These are phyloP conservation scores for Myanophis thanlyinensis DNA, from an alignment of 2,113 vertebrate species.

Conservation along the genomic window DNA sequence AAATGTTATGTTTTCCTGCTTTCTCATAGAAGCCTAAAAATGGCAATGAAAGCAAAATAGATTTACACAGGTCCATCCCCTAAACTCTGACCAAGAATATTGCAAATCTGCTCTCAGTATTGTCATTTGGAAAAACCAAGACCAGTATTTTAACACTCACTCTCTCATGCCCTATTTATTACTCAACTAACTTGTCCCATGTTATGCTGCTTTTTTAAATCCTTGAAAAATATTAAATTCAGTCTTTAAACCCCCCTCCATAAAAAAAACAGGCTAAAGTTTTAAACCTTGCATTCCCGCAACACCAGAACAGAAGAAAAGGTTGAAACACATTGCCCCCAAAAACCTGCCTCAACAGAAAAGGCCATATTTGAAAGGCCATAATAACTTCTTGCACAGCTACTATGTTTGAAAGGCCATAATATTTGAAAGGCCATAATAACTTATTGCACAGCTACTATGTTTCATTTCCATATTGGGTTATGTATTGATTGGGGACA, in stretches of 20 bases:
- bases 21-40: not conserved
- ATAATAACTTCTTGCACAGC: not conserved
- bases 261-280: not conserved
- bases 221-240: not conserved
- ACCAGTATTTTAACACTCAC: not conserved
- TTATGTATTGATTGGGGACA: not conserved
- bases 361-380: not conserved
- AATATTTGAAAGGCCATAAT: not conserved
- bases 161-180: not conserved
- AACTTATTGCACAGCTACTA: not conserved
- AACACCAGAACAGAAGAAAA: not conserved
- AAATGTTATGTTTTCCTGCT: not conserved
- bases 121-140: not conserved
- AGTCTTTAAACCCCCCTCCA: not conserved
- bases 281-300: not conserved
- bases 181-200: not conserved
- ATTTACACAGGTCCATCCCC: not conserved
- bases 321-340: not conserved
- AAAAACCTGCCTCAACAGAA: not conserved
- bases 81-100: not conserved
- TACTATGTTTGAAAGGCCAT: not conserved
- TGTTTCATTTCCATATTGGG: not conserved
- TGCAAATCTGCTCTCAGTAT: not conserved
- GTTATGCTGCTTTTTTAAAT: not conserved
- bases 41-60: not conserved